phyloP scores from a whole-genome alignment of 2,888 invertebrate species.

The Cryptocephalus moraei region DNA sequence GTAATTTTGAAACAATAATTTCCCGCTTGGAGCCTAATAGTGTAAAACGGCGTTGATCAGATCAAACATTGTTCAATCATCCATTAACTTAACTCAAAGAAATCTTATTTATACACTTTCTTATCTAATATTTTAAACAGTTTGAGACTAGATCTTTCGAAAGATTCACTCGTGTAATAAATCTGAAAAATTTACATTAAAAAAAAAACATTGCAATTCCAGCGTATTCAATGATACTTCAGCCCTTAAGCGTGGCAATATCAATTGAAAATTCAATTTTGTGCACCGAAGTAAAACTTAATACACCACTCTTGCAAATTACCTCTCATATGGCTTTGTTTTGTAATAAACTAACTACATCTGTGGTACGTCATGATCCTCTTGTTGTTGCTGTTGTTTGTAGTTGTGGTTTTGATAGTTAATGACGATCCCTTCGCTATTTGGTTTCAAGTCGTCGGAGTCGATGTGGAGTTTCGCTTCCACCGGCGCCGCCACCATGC shows the following conservation, averaged over 20 bases:
- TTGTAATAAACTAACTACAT: not conserved
- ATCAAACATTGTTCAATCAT: too few species aligned
- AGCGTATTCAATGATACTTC: too few species aligned
- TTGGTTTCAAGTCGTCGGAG: slow-evolving; percentile 48
- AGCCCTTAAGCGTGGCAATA: too few species aligned
- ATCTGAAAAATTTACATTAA: not conserved
- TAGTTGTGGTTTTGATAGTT: slow-evolving; percentile 36
- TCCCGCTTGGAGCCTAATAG: too few species aligned
- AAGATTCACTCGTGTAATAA: not conserved
- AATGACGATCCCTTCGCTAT: slow-evolving; percentile 48
- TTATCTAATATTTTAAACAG: not conserved
- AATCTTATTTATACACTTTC: too few species aligned
- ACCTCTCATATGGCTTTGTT: not conserved
- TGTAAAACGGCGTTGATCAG: too few species aligned
- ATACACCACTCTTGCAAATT: not conserved
- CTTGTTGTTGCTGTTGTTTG: slow-evolving; percentile 5
- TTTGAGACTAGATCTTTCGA: not conserved
- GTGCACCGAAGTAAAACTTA: not conserved
- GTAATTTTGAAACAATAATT: too few species aligned
- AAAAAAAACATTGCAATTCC: not conserved
- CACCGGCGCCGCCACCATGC: slow-evolving; percentile 42
- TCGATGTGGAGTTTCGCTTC: slow-evolving; percentile 50
- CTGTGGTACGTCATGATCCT: slow-evolving; percentile 3
- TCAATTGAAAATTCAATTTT: too few species aligned
- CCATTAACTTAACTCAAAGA: too few species aligned